Base-by-base conservation (phyloP, 2,888 invertebrate species). In the Dolichopus griseipennis region DNA sequence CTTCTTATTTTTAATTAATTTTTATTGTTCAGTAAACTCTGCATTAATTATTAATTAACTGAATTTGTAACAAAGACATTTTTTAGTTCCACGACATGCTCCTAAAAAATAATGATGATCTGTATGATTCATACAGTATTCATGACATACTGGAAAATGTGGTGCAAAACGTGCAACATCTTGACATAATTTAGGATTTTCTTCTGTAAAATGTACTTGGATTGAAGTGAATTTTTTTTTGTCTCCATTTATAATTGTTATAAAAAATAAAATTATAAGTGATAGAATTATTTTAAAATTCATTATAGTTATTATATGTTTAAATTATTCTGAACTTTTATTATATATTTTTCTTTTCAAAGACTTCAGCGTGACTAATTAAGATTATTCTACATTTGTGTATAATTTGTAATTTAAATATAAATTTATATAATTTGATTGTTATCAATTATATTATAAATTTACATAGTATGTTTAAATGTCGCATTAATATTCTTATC, bases 61-160 rank as follows among this genome's bases (percentile, higher is more conserved):
- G 6, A 52, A 79, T 41, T 78, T 77, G 71, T 78, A 76, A 68
- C 79, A 79, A 70, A 77, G 78, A 69, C 79, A 79, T 61, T 68
- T 66, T 61, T 73, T 77, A 34, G 76, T 75, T 66, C 72, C 74
- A 67, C 79, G 76, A 68, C 79, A 79, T 73, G 78, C 78, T 15
- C 79, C 79, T 71, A 80, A 72, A 80, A 79, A 80, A 65, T 79
- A 79, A 15, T 77, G 75, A 21, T 78, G 72, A 37, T 74, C 73
- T 63, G 73, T 73, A 21, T 78, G 72, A 41, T 74, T 73, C 64
- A 74, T 73, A 72, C 79, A 80, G 73, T 78, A 80, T 37, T 74
- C 73, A 69, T 78, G 75, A 66, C 79, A 79, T 34, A 72, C 75
- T 20, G 79, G 80, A 69, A 74, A 75, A 68, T 79, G 79, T 0